phyloP scores from a whole-genome alignment of 2,113 vertebrate genomes.

The Anolis sagrei region DNA sequence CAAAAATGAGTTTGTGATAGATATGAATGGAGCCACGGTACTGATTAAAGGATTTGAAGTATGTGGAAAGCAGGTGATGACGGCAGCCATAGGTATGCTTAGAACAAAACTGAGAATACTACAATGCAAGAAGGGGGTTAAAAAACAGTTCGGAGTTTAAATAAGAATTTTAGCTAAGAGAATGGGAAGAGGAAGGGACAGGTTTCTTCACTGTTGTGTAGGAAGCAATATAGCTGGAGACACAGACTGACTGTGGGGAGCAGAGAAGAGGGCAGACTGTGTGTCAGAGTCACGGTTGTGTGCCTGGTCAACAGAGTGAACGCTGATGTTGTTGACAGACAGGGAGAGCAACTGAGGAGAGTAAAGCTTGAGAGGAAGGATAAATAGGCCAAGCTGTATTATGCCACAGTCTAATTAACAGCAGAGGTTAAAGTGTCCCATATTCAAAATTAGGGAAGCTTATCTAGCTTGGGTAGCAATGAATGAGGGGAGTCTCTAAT shows the following conservation, averaged over 20 bases:
- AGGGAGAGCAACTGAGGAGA: neutral
- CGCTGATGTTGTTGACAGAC: constrained; percentile 5
- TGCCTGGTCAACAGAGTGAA: constrained; percentile 4
- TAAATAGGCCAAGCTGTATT: neutral
- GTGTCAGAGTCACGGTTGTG: neutral
- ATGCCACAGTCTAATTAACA: neutral
- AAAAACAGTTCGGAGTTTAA: neutral
- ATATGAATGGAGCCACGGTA: neutral
- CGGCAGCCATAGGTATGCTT: neutral
- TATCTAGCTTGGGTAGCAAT: neutral
- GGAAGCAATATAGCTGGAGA: neutral
- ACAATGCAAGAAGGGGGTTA: too few species aligned
- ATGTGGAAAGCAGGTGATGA: neutral
- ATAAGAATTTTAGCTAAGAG: neutral
- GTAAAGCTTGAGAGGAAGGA: neutral
- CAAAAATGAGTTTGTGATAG: neutral
- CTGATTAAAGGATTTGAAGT: neutral
- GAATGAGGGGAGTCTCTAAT: neutral
- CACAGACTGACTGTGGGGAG: neutral
- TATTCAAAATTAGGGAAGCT: neutral
- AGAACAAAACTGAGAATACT: neutral
- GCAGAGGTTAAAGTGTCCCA: neutral
- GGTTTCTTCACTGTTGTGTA: neutral
- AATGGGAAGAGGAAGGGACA: neutral
- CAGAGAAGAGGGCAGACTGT: neutral